Evolutionary conservation across 2,888 invertebrate genomes (phyloP), one percentile per base, ranked within the genome.

Genomic region (Folsomia manolachei): DNA sequence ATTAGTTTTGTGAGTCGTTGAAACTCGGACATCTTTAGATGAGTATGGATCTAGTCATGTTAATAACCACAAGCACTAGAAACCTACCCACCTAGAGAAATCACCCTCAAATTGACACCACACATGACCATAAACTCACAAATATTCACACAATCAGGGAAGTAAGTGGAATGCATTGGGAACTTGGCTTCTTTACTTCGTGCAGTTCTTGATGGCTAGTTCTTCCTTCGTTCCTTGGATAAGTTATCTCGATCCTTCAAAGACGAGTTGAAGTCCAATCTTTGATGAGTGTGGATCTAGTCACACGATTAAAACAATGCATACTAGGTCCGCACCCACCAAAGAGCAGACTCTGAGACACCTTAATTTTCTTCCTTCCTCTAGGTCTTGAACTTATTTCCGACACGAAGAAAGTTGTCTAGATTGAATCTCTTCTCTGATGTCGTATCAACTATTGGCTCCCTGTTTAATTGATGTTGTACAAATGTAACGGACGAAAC

Each of bases 221-320:
- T 63, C 63, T 63, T 63, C 21, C 24, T 24, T 14, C 52, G 51
- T 56, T 7, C n/a, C n/a, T n/a, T n/a, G n/a, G n/a, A n/a, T n/a
- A n/a, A n/a, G 7, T 53, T 53, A 9, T 53, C 53, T 67, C n/a
- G n/a, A n/a, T n/a, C 39, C 67, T 67, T 27, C 39, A 4, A 52
- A 23, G 39, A 62, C 19, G 53, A 62, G 53, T 63, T 26, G 23
- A 53, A 52, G 19, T 64, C 56, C 82, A 83, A 85, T 85, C 86
- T 85, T 91, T 90, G 90, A 91, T 91, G 91, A 91, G 91, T 91
- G 91, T 91, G 90, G 91, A 91, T 91, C 91, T 91, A 91, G 91
- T 91, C 91, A 91, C 91, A 89, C 86, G 78, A 83, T n/a, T 25
- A 78, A 82, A 82, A 80, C 75, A 81, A 87, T 88, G 78, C 77